Percentiles rank a stretch among this genome's conserved stretches.
Conservation (phyloP, 2,113 vertebrate genomes). For the Lichenostomus cassidix region DNA sequence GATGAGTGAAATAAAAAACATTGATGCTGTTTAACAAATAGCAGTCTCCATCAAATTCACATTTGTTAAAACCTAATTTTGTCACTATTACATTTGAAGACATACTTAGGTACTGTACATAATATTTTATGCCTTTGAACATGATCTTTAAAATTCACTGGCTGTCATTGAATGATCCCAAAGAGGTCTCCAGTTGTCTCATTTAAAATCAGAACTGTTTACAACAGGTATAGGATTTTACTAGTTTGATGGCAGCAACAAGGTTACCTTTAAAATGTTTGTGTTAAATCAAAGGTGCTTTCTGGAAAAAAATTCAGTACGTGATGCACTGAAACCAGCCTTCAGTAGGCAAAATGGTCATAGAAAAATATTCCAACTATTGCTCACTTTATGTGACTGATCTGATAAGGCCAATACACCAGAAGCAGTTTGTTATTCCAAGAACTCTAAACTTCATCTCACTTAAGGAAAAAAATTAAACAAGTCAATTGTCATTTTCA, state of each 20-base stretch:
- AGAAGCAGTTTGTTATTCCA: neutral
- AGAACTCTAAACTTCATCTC: conserved; percentile 1
- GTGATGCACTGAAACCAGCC: neutral
- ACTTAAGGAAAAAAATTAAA: neutral
- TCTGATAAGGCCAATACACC: neutral
- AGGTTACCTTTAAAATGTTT: conserved; percentile 19
- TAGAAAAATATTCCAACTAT: neutral
- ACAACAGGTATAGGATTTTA: neutral
- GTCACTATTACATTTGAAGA: neutral
- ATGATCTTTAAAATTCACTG: neutral
- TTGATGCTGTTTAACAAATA: neutral
- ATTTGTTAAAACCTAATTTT: neutral
- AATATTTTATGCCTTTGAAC: neutral
- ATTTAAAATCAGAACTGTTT: neutral
- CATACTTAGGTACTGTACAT: neutral
- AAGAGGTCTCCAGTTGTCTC: neutral
- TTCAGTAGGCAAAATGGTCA: neutral
- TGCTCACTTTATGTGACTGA: conserved; percentile 19
- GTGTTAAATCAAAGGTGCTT: neutral
- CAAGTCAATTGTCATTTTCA: conserved; percentile 39
- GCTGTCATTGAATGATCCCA: neutral
- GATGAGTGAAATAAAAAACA: neutral
- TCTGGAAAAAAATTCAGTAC: neutral
- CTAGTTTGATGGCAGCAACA: neutral
- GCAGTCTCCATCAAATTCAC: neutral